Conservation (phyloP, 64 coral and sea anemone genomes). For the Platygyra sinensis region DNA sequence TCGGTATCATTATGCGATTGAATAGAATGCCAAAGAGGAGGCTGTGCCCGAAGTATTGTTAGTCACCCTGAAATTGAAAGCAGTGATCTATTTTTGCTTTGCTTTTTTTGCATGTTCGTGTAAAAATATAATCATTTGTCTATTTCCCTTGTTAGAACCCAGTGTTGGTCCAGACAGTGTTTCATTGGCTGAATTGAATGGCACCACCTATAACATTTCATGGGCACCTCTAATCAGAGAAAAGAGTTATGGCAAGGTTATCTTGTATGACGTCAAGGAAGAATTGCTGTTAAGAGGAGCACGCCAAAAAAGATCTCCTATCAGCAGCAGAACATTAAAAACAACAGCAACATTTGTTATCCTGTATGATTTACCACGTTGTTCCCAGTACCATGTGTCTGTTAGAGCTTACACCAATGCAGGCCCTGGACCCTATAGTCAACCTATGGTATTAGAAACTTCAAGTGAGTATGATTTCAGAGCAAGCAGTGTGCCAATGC, state of each 20-base stretch:
- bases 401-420: constrained; percentile 1
- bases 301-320: neutral
- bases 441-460: neutral
- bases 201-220: neutral
- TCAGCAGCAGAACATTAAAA: neutral
- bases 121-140: too few relatives aligned
- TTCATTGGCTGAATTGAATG: neutral
- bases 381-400: neutral
- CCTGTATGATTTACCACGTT: neutral
- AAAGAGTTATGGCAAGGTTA: neutral
- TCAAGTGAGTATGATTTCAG: too few relatives aligned
- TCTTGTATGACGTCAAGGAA: neutral
- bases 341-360: neutral
- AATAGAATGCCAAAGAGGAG: too few relatives aligned
- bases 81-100: too few relatives aligned
- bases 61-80: too few relatives aligned
- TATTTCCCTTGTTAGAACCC: too few relatives aligned
- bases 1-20: too few relatives aligned
- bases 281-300: neutral
- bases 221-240: neutral
- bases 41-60: too few relatives aligned
- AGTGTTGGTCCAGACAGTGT: neutral
- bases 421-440: neutral
- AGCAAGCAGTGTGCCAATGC: too few relatives aligned
- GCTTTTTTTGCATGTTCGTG: too few relatives aligned